A percentile compares a stretch with the other conserved stretches of the same genome.
Conservation (phyloP, 2,797 vertebrate species). For the Otolemur crassicaudatus region DNA sequence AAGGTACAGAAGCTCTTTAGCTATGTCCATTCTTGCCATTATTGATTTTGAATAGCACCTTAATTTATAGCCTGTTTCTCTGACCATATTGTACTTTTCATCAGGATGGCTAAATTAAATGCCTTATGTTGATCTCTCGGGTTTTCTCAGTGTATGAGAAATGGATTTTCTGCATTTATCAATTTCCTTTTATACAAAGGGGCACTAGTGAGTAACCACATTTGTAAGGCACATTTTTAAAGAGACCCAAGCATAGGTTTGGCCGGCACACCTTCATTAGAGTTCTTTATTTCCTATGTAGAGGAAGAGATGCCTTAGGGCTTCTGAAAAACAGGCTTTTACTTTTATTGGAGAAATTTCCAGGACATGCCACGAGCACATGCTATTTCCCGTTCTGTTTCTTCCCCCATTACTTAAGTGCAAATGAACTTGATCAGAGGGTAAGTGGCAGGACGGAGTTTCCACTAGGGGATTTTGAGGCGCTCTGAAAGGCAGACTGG, state of each 20-base stretch:
- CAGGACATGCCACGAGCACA: neutral
- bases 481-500: neutral
- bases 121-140: neutral
- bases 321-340: conserved; percentile 38
- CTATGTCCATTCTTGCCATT: neutral
- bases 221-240: conserved; percentile 28
- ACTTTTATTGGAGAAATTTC: conserved; percentile 48
- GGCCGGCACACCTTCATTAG: neutral
- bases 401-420: neutral
- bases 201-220: neutral
- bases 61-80: neutral
- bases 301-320: neutral
- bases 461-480: conserved; percentile 31
- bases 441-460: neutral
- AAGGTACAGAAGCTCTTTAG: neutral
- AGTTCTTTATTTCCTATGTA: neutral
- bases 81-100: neutral
- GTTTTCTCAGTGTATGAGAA: neutral
- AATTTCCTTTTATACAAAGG: neutral
- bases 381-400: neutral
- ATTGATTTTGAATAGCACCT: conserved; percentile 14
- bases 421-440: neutral
- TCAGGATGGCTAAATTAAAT: neutral
- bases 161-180: neutral
- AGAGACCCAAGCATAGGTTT: neutral